phyloP scores from a whole-genome alignment of 2,797 vertebrate species.

The Bovichtus diacanthus region DNA sequence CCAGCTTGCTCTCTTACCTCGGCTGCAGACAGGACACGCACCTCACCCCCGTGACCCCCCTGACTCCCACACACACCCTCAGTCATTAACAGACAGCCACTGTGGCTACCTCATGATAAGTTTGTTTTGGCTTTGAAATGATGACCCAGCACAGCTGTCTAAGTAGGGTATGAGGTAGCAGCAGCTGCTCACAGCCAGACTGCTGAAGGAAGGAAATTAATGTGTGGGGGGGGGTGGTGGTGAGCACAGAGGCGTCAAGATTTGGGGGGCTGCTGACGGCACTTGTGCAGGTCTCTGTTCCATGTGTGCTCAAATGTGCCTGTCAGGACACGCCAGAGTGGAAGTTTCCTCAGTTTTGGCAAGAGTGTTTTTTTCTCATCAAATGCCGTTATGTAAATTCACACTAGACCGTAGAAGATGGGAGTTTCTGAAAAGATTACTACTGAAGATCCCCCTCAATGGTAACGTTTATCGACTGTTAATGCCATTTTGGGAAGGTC shows the following conservation, averaged over 20 bases:
- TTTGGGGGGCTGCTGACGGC: slow-evolving; percentile 75
- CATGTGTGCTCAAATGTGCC: slow-evolving; percentile 58
- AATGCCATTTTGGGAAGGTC: slow-evolving; percentile 70
- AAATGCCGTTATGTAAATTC: slow-evolving; percentile 51
- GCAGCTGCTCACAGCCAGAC: slow-evolving; percentile 83
- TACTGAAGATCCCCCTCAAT: slow-evolving; percentile 61
- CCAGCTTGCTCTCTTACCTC: slow-evolving; percentile 21
- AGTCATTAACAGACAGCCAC: slow-evolving; percentile 66
- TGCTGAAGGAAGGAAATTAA: slow-evolving; percentile 61
- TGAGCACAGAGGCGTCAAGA: slow-evolving; percentile 48
- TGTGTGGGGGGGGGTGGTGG: neutral
- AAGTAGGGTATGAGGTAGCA: slow-evolving; percentile 83
- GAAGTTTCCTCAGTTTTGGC: slow-evolving; percentile 34
- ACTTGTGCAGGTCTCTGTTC: slow-evolving; percentile 70
- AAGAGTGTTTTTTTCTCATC: slow-evolving; percentile 7
- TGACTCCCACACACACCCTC: slow-evolving; percentile 39
- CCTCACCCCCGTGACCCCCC: slow-evolving; percentile 35
- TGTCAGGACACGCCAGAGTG: slow-evolving; percentile 55
- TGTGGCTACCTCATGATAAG: slow-evolving; percentile 62
- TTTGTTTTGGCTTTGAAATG: slow-evolving; percentile 83
- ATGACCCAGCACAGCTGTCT: slow-evolving; percentile 86
- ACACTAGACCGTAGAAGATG: slow-evolving; percentile 30
- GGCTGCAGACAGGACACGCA: slow-evolving; percentile 26
- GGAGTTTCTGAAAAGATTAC: slow-evolving; percentile 52
- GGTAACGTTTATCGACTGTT: slow-evolving; percentile 71